These are phyloP conservation scores for Axinella damicornis DNA, from an alignment of 37 sponge, comb jelly and placozoan genomes.

Conservation along the genomic window DNA sequence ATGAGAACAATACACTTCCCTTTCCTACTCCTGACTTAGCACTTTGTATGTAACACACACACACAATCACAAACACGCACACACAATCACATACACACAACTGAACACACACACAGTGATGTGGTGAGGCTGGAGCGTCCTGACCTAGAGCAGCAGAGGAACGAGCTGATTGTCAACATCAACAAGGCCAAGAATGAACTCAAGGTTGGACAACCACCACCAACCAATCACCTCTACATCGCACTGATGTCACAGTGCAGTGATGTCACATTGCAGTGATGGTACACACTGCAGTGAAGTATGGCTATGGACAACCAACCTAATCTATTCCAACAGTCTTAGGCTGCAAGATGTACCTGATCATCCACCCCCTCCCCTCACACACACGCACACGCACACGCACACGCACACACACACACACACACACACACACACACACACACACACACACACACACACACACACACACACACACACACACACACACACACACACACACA, in stretches of 20 bases:
- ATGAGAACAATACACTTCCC: too few species aligned
- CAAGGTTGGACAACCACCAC: conserved; percentile 49
- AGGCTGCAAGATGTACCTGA: too few species aligned
- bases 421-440: not conserved
- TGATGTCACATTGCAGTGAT: too few species aligned
- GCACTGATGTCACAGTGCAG: not conserved
- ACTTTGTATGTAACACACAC: too few species aligned
- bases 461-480: not conserved
- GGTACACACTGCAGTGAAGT: too few species aligned
- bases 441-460: not conserved
- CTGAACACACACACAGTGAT: conserved; percentile 61
- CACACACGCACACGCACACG: too few species aligned
- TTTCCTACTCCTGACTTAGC: too few species aligned
- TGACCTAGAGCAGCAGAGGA: conserved; percentile 95
- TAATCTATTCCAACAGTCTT: too few species aligned
- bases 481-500: not conserved
- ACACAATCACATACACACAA: not conserved
- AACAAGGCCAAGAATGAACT: conserved; percentile 95
- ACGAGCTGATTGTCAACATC: conserved; percentile 92
- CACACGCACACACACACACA: not conserved
- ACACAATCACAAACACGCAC: not conserved
- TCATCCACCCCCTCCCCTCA: too few species aligned
- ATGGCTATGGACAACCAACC: too few species aligned
- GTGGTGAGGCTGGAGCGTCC: conserved; percentile 97
- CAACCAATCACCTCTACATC: not conserved